phyloP scores from a whole-genome alignment of 1,140 invertebrate species.

The Agraylea sexmaculata region DNA sequence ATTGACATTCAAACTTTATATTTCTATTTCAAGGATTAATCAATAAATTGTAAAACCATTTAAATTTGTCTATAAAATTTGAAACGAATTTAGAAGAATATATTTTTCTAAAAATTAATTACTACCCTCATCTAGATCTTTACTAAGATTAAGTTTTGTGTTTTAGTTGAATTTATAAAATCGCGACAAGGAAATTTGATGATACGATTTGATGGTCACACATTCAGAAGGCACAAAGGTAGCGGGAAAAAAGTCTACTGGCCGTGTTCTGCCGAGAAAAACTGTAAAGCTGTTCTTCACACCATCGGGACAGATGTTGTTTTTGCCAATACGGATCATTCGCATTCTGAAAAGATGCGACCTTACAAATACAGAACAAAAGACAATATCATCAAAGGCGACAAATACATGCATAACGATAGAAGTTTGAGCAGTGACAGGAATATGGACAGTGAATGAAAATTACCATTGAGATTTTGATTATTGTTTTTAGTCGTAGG shows the following conservation, averaged over 20 bases:
- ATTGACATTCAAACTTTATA: too few relatives aligned
- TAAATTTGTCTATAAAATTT: background rate
- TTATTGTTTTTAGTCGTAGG: constrained; percentile 7
- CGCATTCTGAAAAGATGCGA: constrained; percentile 2
- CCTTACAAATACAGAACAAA: background rate
- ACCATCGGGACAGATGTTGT: constrained; percentile 16
- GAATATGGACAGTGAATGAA: constrained; percentile 5
- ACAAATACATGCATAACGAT: background rate
- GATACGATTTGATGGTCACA: constrained; percentile 23
- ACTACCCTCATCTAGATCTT: too few relatives aligned
- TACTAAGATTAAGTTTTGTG: background rate
- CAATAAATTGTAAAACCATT: background rate
- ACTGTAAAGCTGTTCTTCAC: constrained; percentile 22
- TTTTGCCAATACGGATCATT: background rate
- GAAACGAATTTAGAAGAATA: background rate
- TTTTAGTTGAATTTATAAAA: constrained; percentile 18
- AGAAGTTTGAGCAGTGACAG: background rate
- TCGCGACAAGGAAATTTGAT: constrained; percentile 24
- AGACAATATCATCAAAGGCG: background rate
- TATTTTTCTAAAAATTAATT: background rate
- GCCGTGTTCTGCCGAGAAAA: constrained; percentile 23
- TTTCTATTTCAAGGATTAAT: background rate
- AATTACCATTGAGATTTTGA: constrained; percentile 6
- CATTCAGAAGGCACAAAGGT: constrained; percentile 22
- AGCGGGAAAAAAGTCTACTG: constrained; percentile 17